A percentile compares a stretch with the other conserved stretches of the same genome.
Conservation (phyloP, 2,797 vertebrate species). For the Babyrousa celebensis region DNA sequence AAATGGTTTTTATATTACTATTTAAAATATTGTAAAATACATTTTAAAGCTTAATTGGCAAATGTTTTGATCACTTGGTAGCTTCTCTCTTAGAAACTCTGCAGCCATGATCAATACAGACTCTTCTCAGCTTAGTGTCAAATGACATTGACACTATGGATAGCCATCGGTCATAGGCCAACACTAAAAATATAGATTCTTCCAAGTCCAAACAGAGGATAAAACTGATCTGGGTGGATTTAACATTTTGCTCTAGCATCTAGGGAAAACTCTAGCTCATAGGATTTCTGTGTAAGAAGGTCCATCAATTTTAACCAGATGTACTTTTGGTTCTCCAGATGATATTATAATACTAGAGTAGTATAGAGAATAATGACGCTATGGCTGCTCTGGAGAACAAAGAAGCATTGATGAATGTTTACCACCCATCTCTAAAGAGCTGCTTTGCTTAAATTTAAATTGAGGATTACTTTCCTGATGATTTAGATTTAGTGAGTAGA, state of each 20-base stretch:
- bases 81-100: constrained; percentile 49
- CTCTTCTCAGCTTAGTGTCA: not conserved
- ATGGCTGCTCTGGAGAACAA: constrained; percentile 45
- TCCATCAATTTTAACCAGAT: constrained; percentile 71
- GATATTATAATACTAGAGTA: constrained; percentile 34
- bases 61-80: constrained; percentile 45
- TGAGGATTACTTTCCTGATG: constrained; percentile 64
- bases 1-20: constrained; percentile 31
- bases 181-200: constrained; percentile 32
- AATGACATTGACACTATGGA: constrained; percentile 19
- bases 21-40: constrained; percentile 53
- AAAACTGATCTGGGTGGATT: constrained; percentile 70
- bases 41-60: constrained; percentile 7
- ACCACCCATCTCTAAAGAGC: constrained; percentile 34
- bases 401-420: constrained; percentile 46
- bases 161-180: not conserved
- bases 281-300: constrained; percentile 40
- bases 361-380: constrained; percentile 19
- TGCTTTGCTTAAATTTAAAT: not conserved
- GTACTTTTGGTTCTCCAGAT: constrained; percentile 43
- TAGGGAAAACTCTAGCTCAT: constrained; percentile 39
- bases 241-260: constrained; percentile 69
- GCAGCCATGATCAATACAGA: not conserved
- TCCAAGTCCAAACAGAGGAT: constrained; percentile 62
- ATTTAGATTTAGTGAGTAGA: constrained; percentile 24